Base-by-base conservation (phyloP, 2,113 vertebrate genomes). In the Sapajus apella region DNA sequence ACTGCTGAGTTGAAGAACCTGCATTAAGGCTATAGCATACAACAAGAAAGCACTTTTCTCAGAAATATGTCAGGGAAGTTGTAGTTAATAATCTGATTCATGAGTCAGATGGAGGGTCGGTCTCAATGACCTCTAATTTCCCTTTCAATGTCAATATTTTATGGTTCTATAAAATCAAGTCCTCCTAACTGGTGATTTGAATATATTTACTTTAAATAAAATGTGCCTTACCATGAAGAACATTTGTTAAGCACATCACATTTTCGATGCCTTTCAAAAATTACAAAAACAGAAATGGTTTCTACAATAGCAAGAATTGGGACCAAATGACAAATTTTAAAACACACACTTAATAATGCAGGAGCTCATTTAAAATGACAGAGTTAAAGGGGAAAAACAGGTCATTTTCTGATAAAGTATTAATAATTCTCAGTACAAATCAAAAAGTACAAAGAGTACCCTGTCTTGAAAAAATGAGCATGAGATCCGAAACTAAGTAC, bases 181-280 rank as follows among this genome's bases (percentile, higher is more conserved):
- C 80, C 95, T 87, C 35, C 55, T 94, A 94, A 87, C 55, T 76
- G 92, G 40, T 80, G 81, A 90, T 94, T 96, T 95, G 86, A 95
- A 97, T 83, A 89, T 97, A 92, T 92, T 95, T 87, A 94, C 84
- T 97, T 97, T 96, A 96, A 96, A 92, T 95, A 94, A 97, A 97
- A 95, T 64, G 73, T 77, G 61, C 93, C 85, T 95, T 90, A 89
- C 75, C 89, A 90, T 18, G 83, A 92, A 87, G 55, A n/a, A 90
- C 70, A 94, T 94, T 92, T 90, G 82, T 87, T 84, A 96, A 95
- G 93, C 82, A 97, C 93, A 93, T 95, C 90, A 97, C 37, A 93
- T 93, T 85, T 94, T 80, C 72, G 88, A 32, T 94, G 91, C 79
- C 91, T 92, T 95, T 96, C 76, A 52, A 52, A 52, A 52, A 94